Conservation (phyloP, 2,113 vertebrate species). For the Labeo rohita region DNA sequence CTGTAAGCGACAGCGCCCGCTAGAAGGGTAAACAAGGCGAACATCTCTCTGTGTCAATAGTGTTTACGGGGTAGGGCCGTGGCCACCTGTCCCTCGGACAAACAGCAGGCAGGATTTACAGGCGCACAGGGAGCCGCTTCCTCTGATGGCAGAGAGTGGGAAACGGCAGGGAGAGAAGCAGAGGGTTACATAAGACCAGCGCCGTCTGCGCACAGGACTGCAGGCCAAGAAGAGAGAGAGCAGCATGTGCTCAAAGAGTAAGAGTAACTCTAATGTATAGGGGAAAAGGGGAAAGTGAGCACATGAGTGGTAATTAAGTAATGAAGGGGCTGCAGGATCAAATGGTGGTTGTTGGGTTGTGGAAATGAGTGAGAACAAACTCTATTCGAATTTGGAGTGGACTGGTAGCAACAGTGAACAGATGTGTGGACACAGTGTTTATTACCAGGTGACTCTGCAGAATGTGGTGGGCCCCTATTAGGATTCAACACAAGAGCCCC, state of each 20-base stretch:
- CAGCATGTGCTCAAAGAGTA: conserved; percentile 14
- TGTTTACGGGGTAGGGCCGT: conserved; percentile 73
- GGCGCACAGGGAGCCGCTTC: conserved; percentile 45
- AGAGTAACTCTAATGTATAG: background rate
- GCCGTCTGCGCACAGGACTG: conserved; percentile 55
- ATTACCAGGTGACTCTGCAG: conserved; percentile 75
- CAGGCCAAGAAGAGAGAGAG: conserved; percentile 50
- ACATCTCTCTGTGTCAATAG: conserved; percentile 74
- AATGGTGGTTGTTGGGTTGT: background rate
- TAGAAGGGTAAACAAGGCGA: conserved; percentile 76
- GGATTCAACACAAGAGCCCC: conserved; percentile 72
- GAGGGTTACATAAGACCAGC: conserved; percentile 56
- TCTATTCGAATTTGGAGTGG: background rate
- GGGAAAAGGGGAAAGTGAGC: background rate
- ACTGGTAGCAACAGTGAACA: background rate
- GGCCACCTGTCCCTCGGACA: conserved; percentile 78
- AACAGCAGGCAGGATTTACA: conserved; percentile 57
- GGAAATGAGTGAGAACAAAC: background rate
- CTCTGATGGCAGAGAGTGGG: conserved; percentile 29
- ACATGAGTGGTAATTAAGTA: background rate
- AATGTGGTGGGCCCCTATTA: conserved; percentile 69
- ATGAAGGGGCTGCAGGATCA: background rate
- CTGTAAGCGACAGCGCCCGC: conserved; percentile 70
- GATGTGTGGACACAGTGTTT: conserved; percentile 46
- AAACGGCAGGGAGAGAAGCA: conserved; percentile 28